Conservation (phyloP, 2,797 vertebrate species). For the Smutsia gigantea region DNA sequence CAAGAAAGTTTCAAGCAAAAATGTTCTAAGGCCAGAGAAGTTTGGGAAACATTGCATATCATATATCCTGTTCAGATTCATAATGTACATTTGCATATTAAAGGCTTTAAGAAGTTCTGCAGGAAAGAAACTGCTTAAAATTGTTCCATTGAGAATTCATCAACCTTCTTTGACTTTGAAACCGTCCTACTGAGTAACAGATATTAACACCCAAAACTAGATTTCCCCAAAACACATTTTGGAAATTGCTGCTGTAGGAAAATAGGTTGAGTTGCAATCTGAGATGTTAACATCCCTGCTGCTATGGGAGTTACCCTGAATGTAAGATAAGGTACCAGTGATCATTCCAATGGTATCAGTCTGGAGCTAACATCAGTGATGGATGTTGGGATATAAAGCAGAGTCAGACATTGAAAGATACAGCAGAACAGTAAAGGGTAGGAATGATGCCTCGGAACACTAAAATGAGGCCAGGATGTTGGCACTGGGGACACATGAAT, state of each 20-base stretch:
- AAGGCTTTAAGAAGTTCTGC: slow-evolving; percentile 67
- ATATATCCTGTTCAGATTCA: slow-evolving; percentile 41
- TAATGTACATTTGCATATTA: slow-evolving; percentile 69
- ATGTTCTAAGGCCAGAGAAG: slow-evolving; percentile 65
- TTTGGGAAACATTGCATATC: slow-evolving; percentile 33
- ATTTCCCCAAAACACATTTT: slow-evolving; percentile 45
- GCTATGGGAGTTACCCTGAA: neutral
- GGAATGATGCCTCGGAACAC: neutral
- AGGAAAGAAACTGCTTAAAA: slow-evolving; percentile 66
- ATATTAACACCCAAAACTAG: slow-evolving; percentile 37
- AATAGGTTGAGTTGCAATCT: neutral
- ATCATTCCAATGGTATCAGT: neutral
- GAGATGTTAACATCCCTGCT: neutral
- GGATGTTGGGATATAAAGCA: neutral
- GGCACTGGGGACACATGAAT: neutral
- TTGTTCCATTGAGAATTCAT: slow-evolving; percentile 52
- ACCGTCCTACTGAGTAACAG: slow-evolving; percentile 33
- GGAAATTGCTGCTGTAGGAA: neutral
- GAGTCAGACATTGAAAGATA: neutral
- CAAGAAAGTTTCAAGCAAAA: slow-evolving; percentile 60
- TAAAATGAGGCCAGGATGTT: neutral
- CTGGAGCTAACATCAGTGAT: neutral
- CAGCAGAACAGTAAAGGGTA: neutral
- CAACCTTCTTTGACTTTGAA: slow-evolving; percentile 66
- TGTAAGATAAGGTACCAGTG: neutral